Evolutionary conservation across 2,113 vertebrate genomes (phyloP), one percentile per base, ranked within the genome.

Genomic region (Sprattus sprattus): DNA sequence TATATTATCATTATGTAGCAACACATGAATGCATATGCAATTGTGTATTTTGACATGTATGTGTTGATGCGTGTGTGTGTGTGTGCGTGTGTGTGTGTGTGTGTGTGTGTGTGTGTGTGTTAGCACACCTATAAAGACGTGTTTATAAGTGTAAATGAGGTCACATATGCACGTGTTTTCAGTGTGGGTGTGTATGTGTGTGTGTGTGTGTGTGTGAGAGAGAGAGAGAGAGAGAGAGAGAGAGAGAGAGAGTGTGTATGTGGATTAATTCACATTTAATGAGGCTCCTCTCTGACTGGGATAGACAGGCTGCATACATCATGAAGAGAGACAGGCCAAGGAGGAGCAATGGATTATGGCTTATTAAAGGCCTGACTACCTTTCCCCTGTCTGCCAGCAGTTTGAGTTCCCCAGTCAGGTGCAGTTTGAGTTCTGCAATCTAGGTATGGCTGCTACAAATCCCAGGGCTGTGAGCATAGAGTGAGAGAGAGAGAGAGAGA

Each of bases 291-390:
- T 89, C 85, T 89, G 94, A 89, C 91, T 60, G 92, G 86, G 87
- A 44, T 85, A 93, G 92, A 94, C n/a, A n/a, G n/a, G n/a, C n/a
- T n/a, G n/a, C n/a, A 92, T 92, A 93, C 92, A 92, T 94, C 89
- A 88, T 94, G 93, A 91, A 88, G 89, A 86, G 93, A 92, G 90
- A 92, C 90, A 64, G 91, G 91, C 89, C 46, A 91, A 86, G 85
- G 89, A 92, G 87, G 91, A 93, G 82, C 86, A 89, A 89, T 93
- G 91, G 95, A 94, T 94, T 93, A 93, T 94, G 94, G 92, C 93
- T 95, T 93, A 92, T 94, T 96, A 95, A 95, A 93, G 90, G 92
- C 93, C 90, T 93, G 93, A 96, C 92, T 93, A 93, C 92, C 93
- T 85, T 81, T 86, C 87, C 84, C 91, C 85, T 88, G 92, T 88